Conservation (phyloP, 1,140 invertebrate genomes). For the Lanistes nyassanus region DNA sequence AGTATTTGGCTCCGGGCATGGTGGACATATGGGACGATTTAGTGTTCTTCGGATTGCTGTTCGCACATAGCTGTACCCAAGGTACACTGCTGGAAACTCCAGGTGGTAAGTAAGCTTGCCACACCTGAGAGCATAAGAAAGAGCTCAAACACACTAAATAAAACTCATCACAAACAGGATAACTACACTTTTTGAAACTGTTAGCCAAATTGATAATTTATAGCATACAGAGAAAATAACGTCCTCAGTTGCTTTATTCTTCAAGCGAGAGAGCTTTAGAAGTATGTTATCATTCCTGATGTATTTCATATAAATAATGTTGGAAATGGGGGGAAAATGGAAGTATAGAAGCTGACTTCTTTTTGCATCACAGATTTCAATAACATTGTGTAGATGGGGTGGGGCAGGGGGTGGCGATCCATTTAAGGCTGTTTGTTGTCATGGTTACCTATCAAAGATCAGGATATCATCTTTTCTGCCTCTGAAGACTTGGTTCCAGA, state of each 20-base stretch:
- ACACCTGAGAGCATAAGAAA: constrained; percentile 46
- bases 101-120: constrained; percentile 55
- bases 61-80: constrained; percentile 42
- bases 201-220: background rate
- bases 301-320: too few relatives aligned
- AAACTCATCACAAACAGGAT: background rate
- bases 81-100: constrained; percentile 52
- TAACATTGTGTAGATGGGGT: too few relatives aligned
- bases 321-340: too few relatives aligned
- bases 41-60: constrained; percentile 46
- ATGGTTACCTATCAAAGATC: constrained; percentile 61
- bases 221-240: background rate
- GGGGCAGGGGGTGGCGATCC: too few relatives aligned
- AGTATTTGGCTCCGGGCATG: background rate
- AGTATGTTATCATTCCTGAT: too few relatives aligned
- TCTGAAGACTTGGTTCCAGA: constrained; percentile 50
- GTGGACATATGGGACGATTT: constrained; percentile 39
- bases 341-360: too few relatives aligned
- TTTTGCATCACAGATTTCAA: too few relatives aligned
- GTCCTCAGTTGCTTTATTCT: too few relatives aligned
- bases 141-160: background rate
- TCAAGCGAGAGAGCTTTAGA: too few relatives aligned
- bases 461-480: constrained; percentile 63
- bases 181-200: background rate
- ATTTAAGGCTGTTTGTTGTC: background rate